Evolutionary conservation across 2,888 invertebrate species (phyloP).

Genomic region (Lasioglossum marginatum): DNA sequence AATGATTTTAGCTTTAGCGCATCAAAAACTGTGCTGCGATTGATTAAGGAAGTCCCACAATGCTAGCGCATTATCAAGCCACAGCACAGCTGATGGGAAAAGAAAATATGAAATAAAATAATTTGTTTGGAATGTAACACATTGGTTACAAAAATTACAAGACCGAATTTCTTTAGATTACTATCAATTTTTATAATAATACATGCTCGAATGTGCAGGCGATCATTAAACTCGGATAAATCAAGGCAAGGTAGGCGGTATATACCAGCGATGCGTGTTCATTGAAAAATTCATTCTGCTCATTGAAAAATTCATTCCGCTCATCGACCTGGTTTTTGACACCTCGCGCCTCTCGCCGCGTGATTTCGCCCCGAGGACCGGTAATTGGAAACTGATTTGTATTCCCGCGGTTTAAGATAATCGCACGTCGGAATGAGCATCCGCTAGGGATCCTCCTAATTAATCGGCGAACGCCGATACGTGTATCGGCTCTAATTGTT

Average conservation of each 20-base stretch:
- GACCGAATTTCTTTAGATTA: no score
- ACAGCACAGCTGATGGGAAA: no score
- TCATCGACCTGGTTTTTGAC: not conserved
- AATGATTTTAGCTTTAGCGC: no score
- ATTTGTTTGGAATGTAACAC: no score
- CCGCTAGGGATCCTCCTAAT: constrained; percentile 46
- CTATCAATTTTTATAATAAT: no score
- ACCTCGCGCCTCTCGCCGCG: not conserved
- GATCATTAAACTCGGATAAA: constrained; percentile 42
- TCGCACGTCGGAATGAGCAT: constrained; percentile 41
- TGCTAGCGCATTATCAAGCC: no score
- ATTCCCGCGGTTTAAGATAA: constrained; percentile 49
- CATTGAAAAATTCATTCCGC: constrained; percentile 30
- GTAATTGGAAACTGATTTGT: constrained; percentile 59
- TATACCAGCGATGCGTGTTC: not conserved
- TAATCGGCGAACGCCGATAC: constrained; percentile 35
- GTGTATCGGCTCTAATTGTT: constrained; percentile 47
- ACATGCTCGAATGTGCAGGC: not conserved
- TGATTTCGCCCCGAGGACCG: constrained; percentile 23
- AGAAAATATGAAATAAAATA: no score
- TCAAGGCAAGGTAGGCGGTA: constrained; percentile 12
- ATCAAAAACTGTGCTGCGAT: no score
- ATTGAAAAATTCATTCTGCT: constrained; percentile 35
- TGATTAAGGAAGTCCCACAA: no score
- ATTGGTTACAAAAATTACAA: no score